Base-by-base conservation (phyloP, 1,140 invertebrate species). In the Polyergus mexicanus region DNA sequence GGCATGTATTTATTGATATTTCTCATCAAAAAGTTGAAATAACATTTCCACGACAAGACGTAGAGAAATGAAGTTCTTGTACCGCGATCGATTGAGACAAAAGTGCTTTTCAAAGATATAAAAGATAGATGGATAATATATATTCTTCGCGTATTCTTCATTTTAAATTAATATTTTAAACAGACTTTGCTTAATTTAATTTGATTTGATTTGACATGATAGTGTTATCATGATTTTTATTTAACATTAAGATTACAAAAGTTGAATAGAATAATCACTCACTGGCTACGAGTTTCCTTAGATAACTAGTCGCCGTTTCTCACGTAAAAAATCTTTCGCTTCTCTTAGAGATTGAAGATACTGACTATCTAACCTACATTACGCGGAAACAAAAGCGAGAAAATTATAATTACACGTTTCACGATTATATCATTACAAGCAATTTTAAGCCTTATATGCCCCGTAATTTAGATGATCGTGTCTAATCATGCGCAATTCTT, bases 351-450 rank as follows among this genome's bases (percentile, higher is more conserved):
- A 22, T 51, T 56, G 32, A 71, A 80, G 35, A 41, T 65, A 13
- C 16, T 41, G 44, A 54, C 44, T 54, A 8, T 41, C 22, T 22
- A 25, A 54, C 1, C 51, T 41, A 41, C 3, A 54, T 83, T 74
- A 74, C 41, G 66, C 38, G 38, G 54, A 28, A 72, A 66, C 54
- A 41, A 83, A 83, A 83, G 68, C 54, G 68, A 74, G 68, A 60
- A 83, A 83, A 83, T 83, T 13, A 19, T 47, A 54, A 83, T 83
- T 83, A 83, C 38, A 83, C 68, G 68, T 83, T 74, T 74, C 54
- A 60, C 25, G n/a, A 60, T 13, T 19, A 32, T 56, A 28, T 72
- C 28, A 44, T n/a, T 28, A 72, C 32, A 19, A 44, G 47, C 11
- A 8, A 28, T 72, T 83, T 72, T 35, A 35, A 72, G 54, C 38